phyloP scores from a whole-genome alignment of 2,888 invertebrate species.

The Julus scanicus region DNA sequence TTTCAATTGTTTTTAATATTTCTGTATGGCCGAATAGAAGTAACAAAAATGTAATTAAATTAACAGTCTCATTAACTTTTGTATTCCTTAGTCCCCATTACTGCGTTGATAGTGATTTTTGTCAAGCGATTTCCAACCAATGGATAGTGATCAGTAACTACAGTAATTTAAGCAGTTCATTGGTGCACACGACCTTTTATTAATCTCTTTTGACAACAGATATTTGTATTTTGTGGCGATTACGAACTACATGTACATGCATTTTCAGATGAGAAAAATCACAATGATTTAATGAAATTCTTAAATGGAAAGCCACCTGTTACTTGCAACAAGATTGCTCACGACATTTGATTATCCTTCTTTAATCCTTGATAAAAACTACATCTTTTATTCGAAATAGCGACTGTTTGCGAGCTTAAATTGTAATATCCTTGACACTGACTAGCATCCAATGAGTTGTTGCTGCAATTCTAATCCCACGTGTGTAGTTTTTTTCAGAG shows the following conservation, averaged over 20 bases:
- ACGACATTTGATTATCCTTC: slow-evolving; percentile 6
- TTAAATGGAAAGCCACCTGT: background rate
- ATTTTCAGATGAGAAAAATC: background rate
- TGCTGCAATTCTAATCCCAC: slow-evolving; percentile 17
- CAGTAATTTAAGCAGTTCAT: too few species aligned
- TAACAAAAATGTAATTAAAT: too few species aligned
- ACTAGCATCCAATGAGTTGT: slow-evolving; percentile 38
- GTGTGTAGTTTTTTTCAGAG: background rate
- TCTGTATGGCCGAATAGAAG: too few species aligned
- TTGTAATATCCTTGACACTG: background rate
- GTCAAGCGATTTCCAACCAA: too few species aligned
- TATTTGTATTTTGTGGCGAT: background rate
- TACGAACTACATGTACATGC: too few species aligned
- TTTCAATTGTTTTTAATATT: too few species aligned
- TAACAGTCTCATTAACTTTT: too few species aligned
- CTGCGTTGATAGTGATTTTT: too few species aligned
- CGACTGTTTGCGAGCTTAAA: background rate
- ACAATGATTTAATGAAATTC: background rate
- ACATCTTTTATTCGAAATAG: background rate
- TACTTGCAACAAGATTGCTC: background rate
- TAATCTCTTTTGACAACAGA: too few species aligned
- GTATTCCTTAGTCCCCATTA: too few species aligned
- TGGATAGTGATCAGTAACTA: too few species aligned
- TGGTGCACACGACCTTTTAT: too few species aligned
- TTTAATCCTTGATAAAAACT: slow-evolving; percentile 23